Conservation (phyloP, 1,140 invertebrate species). For the Cydia splendana region DNA sequence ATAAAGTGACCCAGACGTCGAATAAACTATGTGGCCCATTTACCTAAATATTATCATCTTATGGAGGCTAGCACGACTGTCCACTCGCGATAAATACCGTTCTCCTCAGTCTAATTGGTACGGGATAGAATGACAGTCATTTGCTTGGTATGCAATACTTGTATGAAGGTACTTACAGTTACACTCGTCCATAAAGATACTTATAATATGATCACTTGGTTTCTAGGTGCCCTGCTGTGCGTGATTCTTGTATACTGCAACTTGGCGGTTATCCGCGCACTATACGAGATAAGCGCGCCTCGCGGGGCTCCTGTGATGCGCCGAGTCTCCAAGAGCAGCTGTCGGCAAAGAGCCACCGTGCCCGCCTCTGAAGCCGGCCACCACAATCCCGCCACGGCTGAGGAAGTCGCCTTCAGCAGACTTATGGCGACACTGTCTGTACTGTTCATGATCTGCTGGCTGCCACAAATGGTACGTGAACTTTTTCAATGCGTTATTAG, state of each 20-base stretch:
- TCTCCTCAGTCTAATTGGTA: no score
- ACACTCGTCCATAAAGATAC: not conserved
- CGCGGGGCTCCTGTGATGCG: slow-evolving; percentile 74
- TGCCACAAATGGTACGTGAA: slow-evolving; percentile 85
- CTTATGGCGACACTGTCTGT: slow-evolving; percentile 91
- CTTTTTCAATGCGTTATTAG: not conserved
- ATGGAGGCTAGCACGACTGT: not conserved
- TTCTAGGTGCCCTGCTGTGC: slow-evolving; percentile 86
- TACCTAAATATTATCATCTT: no score
- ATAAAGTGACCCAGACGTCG: not conserved
- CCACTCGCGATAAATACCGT: no score
- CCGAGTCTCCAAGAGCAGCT: slow-evolving; percentile 79
- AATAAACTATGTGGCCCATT: not conserved
- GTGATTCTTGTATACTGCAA: slow-evolving; percentile 90
- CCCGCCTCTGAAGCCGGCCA: slow-evolving; percentile 41
- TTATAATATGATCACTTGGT: not conserved
- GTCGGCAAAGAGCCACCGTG: slow-evolving; percentile 58
- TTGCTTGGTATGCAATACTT: no score
- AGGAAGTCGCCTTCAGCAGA: slow-evolving; percentile 91
- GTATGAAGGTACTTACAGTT: no score
- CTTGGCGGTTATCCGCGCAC: slow-evolving; percentile 87
- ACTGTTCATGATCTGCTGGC: slow-evolving; percentile 91
- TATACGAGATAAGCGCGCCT: slow-evolving; percentile 83
- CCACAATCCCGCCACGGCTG: slow-evolving; percentile 83
- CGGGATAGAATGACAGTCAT: no score